Percentiles rank a stretch among this genome's conserved stretches.
These are phyloP conservation scores for Leptinotarsa peninsularis DNA, from an alignment of 2,888 invertebrate genomes.

Conservation along the genomic window DNA sequence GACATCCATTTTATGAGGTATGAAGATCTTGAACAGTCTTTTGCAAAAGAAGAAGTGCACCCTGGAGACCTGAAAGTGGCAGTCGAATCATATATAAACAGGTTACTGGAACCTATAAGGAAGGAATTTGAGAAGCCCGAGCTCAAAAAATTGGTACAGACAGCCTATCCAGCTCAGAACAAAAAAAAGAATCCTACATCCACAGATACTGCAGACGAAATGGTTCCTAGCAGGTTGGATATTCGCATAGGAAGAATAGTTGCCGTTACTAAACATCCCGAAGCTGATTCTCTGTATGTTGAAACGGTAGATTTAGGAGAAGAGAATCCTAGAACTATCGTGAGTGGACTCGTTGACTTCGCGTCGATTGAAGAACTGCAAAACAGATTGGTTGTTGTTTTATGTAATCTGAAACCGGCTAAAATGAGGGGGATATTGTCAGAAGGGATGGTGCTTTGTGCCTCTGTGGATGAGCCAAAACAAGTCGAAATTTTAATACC, in stretches of 20 bases:
- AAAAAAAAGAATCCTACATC: conserved; percentile 68
- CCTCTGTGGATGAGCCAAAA: conserved; percentile 82
- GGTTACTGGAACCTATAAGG: conserved; percentile 88
- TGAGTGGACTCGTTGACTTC: conserved; percentile 93
- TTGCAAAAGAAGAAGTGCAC: conserved; percentile 85
- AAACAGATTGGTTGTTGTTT: conserved; percentile 88
- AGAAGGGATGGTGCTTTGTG: conserved; percentile 94
- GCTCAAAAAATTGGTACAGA: conserved; percentile 80
- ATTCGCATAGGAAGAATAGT: conserved; percentile 89
- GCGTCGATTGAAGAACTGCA: conserved; percentile 92
- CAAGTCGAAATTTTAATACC: conserved; percentile 88
- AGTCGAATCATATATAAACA: conserved; percentile 87
- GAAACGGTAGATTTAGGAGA: conserved; percentile 93
- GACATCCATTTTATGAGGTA: conserved; percentile 78
- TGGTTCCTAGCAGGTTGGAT: conserved; percentile 82
- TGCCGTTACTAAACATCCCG: conserved; percentile 87
- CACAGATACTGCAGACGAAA: conserved; percentile 69
- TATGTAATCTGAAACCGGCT: conserved; percentile 96
- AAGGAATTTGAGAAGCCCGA: conserved; percentile 84
- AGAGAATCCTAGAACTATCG: conserved; percentile 75
- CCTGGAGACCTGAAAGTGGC: conserved; percentile 93
- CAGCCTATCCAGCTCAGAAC: conserved; percentile 85
- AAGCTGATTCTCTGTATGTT: conserved; percentile 93
- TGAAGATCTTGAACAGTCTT: conserved; percentile 84
- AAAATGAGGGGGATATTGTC: conserved; percentile 95